Conservation (phyloP, 1,140 invertebrate genomes). For the Forficula auricularia region DNA sequence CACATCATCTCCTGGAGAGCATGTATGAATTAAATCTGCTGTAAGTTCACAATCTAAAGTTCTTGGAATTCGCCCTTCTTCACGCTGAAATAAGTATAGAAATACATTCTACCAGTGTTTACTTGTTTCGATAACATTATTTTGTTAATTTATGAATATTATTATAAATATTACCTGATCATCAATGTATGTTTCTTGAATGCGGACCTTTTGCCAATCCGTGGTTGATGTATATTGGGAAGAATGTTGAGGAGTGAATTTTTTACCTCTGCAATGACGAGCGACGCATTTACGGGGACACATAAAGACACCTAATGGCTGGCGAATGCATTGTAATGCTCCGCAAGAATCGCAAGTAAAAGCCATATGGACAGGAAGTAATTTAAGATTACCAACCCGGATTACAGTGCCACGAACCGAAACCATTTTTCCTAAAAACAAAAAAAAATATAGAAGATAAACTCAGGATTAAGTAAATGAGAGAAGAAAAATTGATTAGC, state of each 20-base stretch:
- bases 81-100: slow-evolving; percentile 28
- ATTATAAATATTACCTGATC: slow-evolving; percentile 43
- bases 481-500: slow-evolving; percentile 12
- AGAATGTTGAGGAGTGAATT: slow-evolving; percentile 46
- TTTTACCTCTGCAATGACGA: slow-evolving; percentile 34
- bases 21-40: slow-evolving; percentile 70
- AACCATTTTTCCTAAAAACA: too few relatives aligned
- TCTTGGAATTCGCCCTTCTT: slow-evolving; percentile 61
- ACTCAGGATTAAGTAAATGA: slow-evolving; percentile 4
- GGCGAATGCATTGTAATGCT: slow-evolving; percentile 36
- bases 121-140: too few relatives aligned
- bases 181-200: slow-evolving; percentile 48
- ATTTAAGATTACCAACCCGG: slow-evolving; percentile 55
- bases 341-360: slow-evolving; percentile 58
- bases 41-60: slow-evolving; percentile 73
- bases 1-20: slow-evolving; percentile 75
- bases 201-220: slow-evolving; percentile 60
- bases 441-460: slow-evolving; percentile 32
- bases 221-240: slow-evolving; percentile 53
- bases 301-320: slow-evolving; percentile 40
- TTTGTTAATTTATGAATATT: too few relatives aligned
- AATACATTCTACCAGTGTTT: too few relatives aligned
- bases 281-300: slow-evolving; percentile 35
- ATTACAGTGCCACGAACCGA: slow-evolving; percentile 73
- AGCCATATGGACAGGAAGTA: slow-evolving; percentile 56